Conservation (phyloP, 2,888 invertebrate species). For the Mactromeris polynyma region DNA sequence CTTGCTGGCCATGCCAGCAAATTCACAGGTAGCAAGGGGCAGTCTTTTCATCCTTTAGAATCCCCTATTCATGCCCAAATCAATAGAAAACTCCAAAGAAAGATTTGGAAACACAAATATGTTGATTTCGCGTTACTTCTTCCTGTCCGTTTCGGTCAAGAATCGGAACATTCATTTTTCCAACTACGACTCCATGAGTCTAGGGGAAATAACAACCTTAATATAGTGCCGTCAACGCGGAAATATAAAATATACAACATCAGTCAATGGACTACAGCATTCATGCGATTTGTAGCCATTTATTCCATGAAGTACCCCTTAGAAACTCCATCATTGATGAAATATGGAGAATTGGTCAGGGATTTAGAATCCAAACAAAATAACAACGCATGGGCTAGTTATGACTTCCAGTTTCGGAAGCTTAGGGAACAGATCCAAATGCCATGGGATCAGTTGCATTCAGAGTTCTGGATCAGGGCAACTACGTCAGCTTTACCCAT, state of each 20-base stretch:
- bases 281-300: slow-evolving; percentile 17
- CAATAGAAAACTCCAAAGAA: not conserved
- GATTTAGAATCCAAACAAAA: not conserved
- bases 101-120: not conserved
- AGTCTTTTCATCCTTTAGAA: not conserved
- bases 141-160: not conserved
- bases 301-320: not conserved
- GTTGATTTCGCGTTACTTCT: not conserved
- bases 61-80: not conserved
- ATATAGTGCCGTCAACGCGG: not conserved
- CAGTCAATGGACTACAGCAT: slow-evolving; percentile 10
- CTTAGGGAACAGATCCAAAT: not conserved
- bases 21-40: not conserved
- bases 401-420: slow-evolving; percentile 1
- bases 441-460: slow-evolving; percentile 2
- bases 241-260: not conserved
- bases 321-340: too few species aligned
- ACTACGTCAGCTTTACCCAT: not conserved
- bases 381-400: not conserved
- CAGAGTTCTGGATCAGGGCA: not conserved
- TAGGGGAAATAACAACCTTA: not conserved
- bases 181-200: not conserved
- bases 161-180: not conserved
- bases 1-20: not conserved
- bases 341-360: too few species aligned